These are phyloP conservation scores for Calidris pygmaea DNA, from an alignment of 2,113 vertebrate species.

Conservation along the genomic window DNA sequence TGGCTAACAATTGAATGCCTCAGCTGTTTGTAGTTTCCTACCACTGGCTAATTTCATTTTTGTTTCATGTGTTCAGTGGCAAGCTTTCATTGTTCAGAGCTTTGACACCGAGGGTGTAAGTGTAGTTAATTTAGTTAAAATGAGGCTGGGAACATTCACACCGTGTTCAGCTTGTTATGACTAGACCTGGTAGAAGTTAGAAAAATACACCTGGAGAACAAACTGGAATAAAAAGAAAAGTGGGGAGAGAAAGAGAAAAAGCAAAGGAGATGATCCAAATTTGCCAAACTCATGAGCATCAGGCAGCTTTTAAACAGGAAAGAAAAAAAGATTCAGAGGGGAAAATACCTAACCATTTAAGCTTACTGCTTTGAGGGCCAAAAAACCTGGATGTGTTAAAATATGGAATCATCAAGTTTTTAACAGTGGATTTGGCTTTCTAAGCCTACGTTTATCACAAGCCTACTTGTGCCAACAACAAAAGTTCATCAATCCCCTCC, in stretches of 20 bases:
- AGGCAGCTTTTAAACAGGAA: background rate
- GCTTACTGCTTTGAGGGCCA: background rate
- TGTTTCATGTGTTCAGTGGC: constrained; percentile 75
- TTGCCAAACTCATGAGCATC: background rate
- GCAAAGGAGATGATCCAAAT: background rate
- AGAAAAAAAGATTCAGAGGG: background rate
- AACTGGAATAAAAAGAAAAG: background rate
- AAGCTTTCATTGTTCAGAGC: constrained; percentile 72
- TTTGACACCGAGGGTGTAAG: constrained; percentile 71
- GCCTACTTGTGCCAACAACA: background rate
- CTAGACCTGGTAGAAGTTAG: constrained; percentile 34
- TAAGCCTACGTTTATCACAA: background rate
- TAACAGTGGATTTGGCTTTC: background rate
- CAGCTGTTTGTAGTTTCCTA: constrained; percentile 80
- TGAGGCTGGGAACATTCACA: constrained; percentile 56
- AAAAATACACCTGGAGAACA: background rate
- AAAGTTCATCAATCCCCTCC: background rate
- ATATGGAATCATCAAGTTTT: background rate
- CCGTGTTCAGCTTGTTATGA: constrained; percentile 27
- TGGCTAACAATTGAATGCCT: constrained; percentile 79
- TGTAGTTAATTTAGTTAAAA: constrained; percentile 78
- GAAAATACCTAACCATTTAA: background rate
- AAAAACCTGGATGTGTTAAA: background rate
- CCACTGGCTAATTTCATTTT: constrained; percentile 81
- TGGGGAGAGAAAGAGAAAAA: background rate